Percentiles rank a stretch among this genome's conserved stretches.
phyloP scores from a whole-genome alignment of 2,113 vertebrate species.

The Cephalopholis sonnerati region DNA sequence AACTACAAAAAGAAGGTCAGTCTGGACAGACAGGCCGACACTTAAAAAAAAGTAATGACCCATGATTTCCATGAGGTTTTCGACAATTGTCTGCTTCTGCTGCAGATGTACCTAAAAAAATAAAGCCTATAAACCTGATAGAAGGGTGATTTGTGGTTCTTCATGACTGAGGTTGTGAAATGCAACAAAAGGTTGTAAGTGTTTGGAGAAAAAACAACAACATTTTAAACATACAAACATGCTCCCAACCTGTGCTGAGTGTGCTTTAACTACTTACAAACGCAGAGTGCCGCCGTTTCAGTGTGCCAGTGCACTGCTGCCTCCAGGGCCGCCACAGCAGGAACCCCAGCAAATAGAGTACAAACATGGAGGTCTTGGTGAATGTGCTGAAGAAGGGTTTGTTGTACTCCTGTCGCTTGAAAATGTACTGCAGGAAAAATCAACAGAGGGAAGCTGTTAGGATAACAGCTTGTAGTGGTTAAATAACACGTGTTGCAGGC shows the following conservation, averaged over 20 bases:
- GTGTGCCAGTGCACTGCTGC: conserved; percentile 91
- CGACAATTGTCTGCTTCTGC: background rate
- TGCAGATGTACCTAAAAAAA: background rate
- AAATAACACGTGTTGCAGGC: background rate
- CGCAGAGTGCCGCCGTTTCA: conserved; percentile 87
- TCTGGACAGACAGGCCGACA: background rate
- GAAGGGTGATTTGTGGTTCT: background rate
- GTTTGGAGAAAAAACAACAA: background rate
- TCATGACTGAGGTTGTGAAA: background rate
- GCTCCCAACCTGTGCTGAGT: conserved; percentile 4
- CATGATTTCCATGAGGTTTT: background rate
- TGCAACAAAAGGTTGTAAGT: background rate
- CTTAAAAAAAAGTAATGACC: background rate
- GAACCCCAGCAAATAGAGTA: conserved; percentile 96
- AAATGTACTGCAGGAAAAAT: conserved; percentile 91
- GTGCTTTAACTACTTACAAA: conserved; percentile 87
- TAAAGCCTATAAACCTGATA: background rate
- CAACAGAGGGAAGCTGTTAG: background rate
- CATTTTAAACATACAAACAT: background rate
- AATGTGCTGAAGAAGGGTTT: conserved; percentile 99
- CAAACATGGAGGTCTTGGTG: conserved; percentile 98
- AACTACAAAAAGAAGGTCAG: background rate
- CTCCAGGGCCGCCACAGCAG: conserved; percentile 98
- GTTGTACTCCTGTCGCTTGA: conserved; percentile 92
- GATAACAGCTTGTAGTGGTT: background rate